Conservation (phyloP, 1,140 invertebrate genomes). For the Drosophila rhopaloa region DNA sequence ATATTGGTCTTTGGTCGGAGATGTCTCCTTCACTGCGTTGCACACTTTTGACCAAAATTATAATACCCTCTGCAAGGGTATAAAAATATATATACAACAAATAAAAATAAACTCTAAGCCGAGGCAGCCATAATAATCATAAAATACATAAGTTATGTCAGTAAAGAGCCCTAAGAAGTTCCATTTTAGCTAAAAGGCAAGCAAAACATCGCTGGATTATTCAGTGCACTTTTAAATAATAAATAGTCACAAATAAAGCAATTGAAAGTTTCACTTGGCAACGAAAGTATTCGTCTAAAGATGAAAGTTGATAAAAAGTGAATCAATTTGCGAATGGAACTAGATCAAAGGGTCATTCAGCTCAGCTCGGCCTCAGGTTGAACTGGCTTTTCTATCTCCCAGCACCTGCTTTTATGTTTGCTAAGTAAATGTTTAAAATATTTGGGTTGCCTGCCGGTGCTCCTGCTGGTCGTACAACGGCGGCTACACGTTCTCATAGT, state of each 20-base stretch:
- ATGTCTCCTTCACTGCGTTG: too few relatives aligned
- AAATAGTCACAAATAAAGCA: conserved; percentile 17
- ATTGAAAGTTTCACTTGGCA: conserved; percentile 25
- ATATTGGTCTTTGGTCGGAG: too few relatives aligned
- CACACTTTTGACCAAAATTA: too few relatives aligned
- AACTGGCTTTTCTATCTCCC: conserved; percentile 18
- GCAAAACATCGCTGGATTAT: neutral
- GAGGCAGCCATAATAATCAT: too few relatives aligned
- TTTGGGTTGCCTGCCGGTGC: conserved; percentile 47
- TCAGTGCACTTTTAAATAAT: conserved; percentile 3
- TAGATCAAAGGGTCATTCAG: conserved; percentile 48
- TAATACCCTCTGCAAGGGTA: too few relatives aligned
- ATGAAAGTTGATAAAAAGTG: conserved; percentile 27
- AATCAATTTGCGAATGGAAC: conserved; percentile 51
- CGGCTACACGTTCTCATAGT: conserved; percentile 52
- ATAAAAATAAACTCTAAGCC: neutral
- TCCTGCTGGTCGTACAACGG: conserved; percentile 30
- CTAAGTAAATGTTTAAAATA: conserved; percentile 81
- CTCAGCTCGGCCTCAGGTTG: conserved; percentile 2
- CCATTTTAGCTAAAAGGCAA: neutral
- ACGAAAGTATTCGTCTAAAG: conserved; percentile 19
- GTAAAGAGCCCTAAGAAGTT: neutral
- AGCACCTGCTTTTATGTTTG: conserved; percentile 45
- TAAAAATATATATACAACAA: too few relatives aligned
- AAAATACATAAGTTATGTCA: neutral